These are phyloP conservation scores for Pseudomyrmex concolor DNA, from an alignment of 1,140 invertebrate species.

Conservation along the genomic window DNA sequence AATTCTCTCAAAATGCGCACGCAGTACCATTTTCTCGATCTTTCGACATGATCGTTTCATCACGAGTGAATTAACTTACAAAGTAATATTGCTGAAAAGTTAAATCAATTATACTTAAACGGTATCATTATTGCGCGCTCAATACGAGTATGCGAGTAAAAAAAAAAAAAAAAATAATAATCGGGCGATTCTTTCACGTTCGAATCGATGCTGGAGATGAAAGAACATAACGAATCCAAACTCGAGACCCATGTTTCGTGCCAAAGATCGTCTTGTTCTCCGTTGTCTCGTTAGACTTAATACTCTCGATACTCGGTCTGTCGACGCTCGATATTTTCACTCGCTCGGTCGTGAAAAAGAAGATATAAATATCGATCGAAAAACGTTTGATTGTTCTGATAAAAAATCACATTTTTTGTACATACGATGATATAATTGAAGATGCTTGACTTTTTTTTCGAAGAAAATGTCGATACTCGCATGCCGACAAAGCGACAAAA, in stretches of 20 bases:
- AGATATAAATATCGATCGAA: slow-evolving; percentile 18
- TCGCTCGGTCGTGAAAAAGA: background rate
- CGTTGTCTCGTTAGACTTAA: background rate
- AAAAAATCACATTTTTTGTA: background rate
- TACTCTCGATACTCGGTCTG: background rate
- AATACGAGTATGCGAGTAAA: background rate
- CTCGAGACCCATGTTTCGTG: slow-evolving; percentile 16
- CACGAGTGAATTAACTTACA: background rate
- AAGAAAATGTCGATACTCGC: background rate
- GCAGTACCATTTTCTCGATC: slow-evolving; percentile 1
- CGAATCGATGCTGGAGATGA: background rate
- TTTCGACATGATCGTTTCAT: slow-evolving; percentile 12
- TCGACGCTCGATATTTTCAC: slow-evolving; percentile 8
- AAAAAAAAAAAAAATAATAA: slow-evolving; percentile 11
- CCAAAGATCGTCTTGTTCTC: slow-evolving; percentile 18
- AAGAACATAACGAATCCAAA: slow-evolving; percentile 2
- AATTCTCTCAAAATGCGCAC: background rate
- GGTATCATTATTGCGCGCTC: background rate
- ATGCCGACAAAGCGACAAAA: background rate
- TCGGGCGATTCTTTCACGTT: slow-evolving; percentile 22
- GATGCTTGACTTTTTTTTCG: background rate
- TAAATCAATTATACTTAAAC: background rate
- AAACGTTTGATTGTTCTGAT: background rate
- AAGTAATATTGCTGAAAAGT: slow-evolving; percentile 21
- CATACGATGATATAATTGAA: too few relatives aligned